A percentile compares a stretch with the other conserved stretches of the same genome.
Conservation (phyloP, 2,113 vertebrate species). For the Pelusios castaneus region DNA sequence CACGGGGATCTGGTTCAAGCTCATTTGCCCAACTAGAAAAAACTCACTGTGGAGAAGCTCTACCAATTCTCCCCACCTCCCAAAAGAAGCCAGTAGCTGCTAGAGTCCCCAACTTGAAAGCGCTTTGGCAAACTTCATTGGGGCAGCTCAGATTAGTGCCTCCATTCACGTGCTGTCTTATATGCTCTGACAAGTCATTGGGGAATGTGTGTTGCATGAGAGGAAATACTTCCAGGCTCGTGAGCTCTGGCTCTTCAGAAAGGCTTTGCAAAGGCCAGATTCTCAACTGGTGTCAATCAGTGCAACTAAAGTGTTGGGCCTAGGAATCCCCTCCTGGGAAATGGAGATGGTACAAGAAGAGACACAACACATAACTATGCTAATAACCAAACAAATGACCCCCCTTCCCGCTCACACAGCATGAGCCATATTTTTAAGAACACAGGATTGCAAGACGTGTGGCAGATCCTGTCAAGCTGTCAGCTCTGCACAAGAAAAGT, state of each 20-base stretch:
- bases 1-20: constrained; percentile 31
- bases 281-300: background rate
- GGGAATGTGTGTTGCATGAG: background rate
- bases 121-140: constrained; percentile 2
- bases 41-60: constrained; percentile 30
- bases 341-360: background rate
- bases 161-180: background rate
- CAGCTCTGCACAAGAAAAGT: background rate
- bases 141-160: constrained; percentile 27
- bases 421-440: background rate
- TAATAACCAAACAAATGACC: background rate
- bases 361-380: background rate
- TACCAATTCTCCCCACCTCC: constrained; percentile 20
- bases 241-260: background rate
- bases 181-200: background rate
- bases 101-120: constrained; percentile 10
- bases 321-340: background rate
- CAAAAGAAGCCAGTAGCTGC: background rate
- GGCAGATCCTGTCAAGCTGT: background rate
- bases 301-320: background rate
- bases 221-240: rapidly evolving
- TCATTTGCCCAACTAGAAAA: constrained; percentile 5
- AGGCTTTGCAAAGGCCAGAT: background rate
- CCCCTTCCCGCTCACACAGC: background rate
- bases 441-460: background rate